Evolutionary conservation across 2,888 invertebrate species (phyloP).

Genomic region (Noctua pronuba): DNA sequence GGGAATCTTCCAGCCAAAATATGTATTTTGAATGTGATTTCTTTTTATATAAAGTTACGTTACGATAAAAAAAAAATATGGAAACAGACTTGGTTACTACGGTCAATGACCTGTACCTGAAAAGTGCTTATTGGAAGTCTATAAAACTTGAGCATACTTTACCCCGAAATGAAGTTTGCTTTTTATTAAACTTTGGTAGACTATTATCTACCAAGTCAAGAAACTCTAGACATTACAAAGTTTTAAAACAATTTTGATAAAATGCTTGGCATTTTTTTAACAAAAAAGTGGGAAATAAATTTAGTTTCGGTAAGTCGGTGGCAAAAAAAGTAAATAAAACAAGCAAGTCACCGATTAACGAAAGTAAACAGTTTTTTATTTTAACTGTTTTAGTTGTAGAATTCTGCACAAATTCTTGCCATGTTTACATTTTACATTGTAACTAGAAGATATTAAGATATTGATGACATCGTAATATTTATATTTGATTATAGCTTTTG

Average conservation of each 20-base stretch:
- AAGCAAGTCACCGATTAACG: no score
- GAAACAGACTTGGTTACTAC: neutral
- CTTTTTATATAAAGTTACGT: neutral
- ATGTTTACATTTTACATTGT: no score
- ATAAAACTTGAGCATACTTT: neutral
- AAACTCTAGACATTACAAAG: neutral
- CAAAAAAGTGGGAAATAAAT: no score
- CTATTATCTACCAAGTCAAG: neutral
- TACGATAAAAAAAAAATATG: no score
- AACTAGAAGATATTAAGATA: no score
- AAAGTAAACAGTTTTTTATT: no score
- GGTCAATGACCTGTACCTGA: neutral
- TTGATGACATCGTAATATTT: no score
- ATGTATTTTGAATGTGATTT: neutral
- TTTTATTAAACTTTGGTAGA: constrained; percentile 9
- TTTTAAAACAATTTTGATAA: neutral
- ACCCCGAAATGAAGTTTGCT: neutral
- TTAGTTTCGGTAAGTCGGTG: no score
- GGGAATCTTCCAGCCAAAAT: neutral
- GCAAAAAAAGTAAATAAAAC: no score
- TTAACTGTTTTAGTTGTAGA: no score
- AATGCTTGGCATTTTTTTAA: neutral
- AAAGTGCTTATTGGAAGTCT: neutral
- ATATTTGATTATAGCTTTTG: no score
- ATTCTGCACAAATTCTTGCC: no score